Evolutionary conservation across 1,140 invertebrate species (phyloP), one percentile per base, ranked within the genome.

Genomic region (Frieseomelitta varia): DNA sequence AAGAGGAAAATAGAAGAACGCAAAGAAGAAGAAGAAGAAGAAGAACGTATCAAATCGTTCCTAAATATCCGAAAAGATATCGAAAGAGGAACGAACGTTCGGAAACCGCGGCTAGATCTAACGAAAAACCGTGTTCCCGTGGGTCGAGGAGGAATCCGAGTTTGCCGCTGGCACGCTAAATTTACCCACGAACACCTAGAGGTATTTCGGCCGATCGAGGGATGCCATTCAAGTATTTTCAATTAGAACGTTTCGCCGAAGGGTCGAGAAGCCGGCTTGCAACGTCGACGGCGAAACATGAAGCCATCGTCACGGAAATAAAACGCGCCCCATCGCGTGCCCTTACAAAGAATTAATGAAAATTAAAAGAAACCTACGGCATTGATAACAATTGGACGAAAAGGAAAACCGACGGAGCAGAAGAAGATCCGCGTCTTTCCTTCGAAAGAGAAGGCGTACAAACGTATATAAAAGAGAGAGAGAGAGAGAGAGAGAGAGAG

Each of bases 201-300:
- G 84, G 67, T 79, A 91, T 89, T 90, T 90, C 84, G 79, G 71
- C 79, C 85, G 89, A 90, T 90, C 81, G 86, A 87, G 85, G 69
- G 90, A 91, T 91, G 83, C 90, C 90, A 89, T 91, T 91, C 88
- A 91, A 91, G 90, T 91, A 90, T 89, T 91, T 91, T 71, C 89
- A 91, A 91, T 91, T 91, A 91, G 89, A 72, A 85, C 73, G 71
- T 73, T 81, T 88, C 75, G 56, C 47, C 82, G 75, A 71, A 53
- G 80, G 75, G 72, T 56, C 85, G 72, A 77, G 78, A 86, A 85
- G 79, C 85, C 78, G 34, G 24, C 61, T 34, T n/a, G 17, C 30
- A 24, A 51, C 17, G n/a, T 30, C 30, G 61, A 4, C 74, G 34
- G 56, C 55, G 74, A 34, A 77, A 71, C 51, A 39, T 47, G 86